Evolutionary conservation across 2,888 invertebrate species (phyloP).

Genomic region (Heliconius ethilla): DNA sequence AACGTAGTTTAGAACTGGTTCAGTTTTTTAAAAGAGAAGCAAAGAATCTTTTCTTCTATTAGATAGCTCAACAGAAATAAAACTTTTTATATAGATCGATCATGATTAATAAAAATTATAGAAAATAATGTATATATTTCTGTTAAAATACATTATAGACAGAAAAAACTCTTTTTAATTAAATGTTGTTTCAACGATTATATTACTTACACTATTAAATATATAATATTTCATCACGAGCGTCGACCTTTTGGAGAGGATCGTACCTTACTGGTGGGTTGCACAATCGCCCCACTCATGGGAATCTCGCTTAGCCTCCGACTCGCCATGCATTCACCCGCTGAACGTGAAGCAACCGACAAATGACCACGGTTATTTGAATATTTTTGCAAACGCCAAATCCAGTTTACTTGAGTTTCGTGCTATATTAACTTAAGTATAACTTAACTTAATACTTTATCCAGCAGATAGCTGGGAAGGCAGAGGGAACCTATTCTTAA

Average conservation of each 20-base stretch:
- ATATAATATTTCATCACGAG: constrained; percentile 44
- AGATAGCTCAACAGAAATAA: not conserved
- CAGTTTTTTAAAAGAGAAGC: no score
- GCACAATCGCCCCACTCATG: constrained; percentile 58
- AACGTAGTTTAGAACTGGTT: no score
- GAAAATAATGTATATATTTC: no score
- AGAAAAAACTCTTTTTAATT: not conserved
- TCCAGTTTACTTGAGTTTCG: not conserved
- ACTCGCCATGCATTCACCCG: constrained; percentile 51
- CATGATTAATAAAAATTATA: no score
- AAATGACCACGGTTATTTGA: constrained; percentile 43
- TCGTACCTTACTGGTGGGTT: constrained; percentile 62
- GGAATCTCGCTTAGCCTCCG: constrained; percentile 56
- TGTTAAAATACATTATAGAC: no score
- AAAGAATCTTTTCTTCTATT: no score
- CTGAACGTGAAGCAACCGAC: constrained; percentile 46
- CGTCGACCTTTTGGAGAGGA: constrained; percentile 73
- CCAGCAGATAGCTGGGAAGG: no score
- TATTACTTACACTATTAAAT: constrained; percentile 2
- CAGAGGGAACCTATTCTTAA: no score
- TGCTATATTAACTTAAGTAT: not conserved
- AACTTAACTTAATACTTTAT: no score
- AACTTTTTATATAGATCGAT: not conserved
- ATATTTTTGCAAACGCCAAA: constrained; percentile 20
- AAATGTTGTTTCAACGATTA: not conserved